Evolutionary conservation across 2,797 vertebrate genomes (phyloP).

Genomic region (Acanthiza pusilla): DNA sequence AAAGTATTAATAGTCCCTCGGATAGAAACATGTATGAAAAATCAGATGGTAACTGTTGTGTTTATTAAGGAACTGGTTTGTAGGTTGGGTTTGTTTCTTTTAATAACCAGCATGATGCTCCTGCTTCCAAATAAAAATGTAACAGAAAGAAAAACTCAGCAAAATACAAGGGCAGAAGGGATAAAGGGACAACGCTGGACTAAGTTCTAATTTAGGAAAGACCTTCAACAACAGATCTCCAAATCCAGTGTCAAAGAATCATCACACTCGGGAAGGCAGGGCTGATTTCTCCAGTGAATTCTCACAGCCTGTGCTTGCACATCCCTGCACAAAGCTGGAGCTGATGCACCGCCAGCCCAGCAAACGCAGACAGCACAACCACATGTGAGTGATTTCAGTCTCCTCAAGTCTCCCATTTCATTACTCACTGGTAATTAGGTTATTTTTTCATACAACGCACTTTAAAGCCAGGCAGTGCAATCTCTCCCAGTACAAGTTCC

Average conservation of each 20-base stretch:
- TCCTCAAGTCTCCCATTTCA: neutral
- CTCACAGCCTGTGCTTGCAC: neutral
- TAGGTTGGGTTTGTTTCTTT: neutral
- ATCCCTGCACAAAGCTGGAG: neutral
- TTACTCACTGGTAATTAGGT: neutral
- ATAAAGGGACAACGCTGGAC: neutral
- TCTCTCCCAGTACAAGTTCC: neutral
- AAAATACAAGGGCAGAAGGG: neutral
- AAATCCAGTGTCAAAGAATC: neutral
- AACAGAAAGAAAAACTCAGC: neutral
- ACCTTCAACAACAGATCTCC: neutral
- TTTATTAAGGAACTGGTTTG: constrained; percentile 6
- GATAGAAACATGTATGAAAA: neutral
- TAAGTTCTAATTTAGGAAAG: neutral
- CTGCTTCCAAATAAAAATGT: neutral
- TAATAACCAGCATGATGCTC: neutral
- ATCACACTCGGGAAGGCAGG: neutral
- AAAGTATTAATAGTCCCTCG: neutral
- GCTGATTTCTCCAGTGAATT: neutral
- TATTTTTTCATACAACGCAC: neutral
- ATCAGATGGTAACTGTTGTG: neutral
- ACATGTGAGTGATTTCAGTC: neutral
- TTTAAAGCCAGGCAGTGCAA: neutral
- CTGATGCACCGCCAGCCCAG: neutral
- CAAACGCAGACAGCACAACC: neutral